These are phyloP conservation scores for Polydrusus cervinus DNA, from an alignment of 2,888 invertebrate species.

Conservation along the genomic window DNA sequence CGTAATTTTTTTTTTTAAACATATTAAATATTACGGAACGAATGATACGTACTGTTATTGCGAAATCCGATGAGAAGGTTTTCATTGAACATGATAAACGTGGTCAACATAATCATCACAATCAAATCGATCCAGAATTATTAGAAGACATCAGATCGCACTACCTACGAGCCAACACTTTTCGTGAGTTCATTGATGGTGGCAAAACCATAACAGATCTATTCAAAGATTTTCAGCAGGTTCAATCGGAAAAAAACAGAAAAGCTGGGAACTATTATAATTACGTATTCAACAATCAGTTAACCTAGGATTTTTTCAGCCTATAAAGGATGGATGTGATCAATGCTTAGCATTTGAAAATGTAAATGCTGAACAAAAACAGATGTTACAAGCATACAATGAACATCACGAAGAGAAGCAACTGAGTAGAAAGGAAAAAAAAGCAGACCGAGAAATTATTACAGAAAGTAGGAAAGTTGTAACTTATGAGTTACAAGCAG, in stretches of 20 bases:
- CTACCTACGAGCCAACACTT: constrained; percentile 5
- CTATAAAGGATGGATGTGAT: constrained; percentile 7
- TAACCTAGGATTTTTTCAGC: background rate
- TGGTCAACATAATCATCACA: no score
- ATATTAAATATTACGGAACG: background rate
- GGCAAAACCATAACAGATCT: background rate
- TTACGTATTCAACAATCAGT: background rate
- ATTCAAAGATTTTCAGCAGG: background rate
- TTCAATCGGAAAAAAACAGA: background rate
- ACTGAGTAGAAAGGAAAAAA: constrained; percentile 16
- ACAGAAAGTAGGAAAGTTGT: constrained; percentile 3
- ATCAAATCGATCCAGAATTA: background rate
- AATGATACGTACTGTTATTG: background rate
- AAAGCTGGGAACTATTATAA: background rate
- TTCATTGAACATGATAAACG: no score
- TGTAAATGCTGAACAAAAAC: background rate
- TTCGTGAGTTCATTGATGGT: constrained; percentile 5
- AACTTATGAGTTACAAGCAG: constrained; percentile 3
- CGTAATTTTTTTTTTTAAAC: background rate
- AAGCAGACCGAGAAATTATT: background rate
- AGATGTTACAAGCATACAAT: background rate
- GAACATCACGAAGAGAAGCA: constrained; percentile 11
- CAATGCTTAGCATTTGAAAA: constrained; percentile 2
- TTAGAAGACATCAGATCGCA: background rate
- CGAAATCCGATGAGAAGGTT: no score